These are phyloP conservation scores for Sinohyriopsis cumingii DNA, from an alignment of 2,888 invertebrate species.

Conservation along the genomic window DNA sequence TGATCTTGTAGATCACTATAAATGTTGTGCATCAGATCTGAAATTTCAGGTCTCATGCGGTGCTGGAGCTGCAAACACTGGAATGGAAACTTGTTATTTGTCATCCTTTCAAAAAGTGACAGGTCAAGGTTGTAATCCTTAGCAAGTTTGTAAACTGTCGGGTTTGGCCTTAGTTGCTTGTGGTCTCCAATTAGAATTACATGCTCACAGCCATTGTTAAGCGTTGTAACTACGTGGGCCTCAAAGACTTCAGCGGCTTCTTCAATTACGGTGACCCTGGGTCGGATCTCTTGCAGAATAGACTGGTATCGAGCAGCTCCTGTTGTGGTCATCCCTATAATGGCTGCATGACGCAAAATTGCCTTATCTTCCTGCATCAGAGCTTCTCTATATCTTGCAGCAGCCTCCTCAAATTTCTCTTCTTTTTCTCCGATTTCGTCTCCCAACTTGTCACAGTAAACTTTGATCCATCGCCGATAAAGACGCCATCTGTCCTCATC, in stretches of 20 bases:
- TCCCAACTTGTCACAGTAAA: slow-evolving; percentile 32
- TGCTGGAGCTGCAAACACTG: slow-evolving; percentile 78
- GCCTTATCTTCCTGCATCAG: slow-evolving; percentile 56
- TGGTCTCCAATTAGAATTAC: slow-evolving; percentile 89
- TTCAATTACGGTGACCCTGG: slow-evolving; percentile 78
- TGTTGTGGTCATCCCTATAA: slow-evolving; percentile 70
- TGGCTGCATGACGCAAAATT: slow-evolving; percentile 53
- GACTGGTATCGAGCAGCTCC: slow-evolving; percentile 65
- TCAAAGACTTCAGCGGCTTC: slow-evolving; percentile 93
- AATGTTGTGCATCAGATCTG: slow-evolving; percentile 56
- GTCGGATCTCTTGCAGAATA: slow-evolving; percentile 63
- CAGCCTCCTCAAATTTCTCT: slow-evolving; percentile 43
- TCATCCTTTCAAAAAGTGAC: slow-evolving; percentile 87
- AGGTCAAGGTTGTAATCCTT: slow-evolving; percentile 81
- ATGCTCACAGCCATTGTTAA: slow-evolving; percentile 84
- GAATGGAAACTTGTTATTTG: slow-evolving; percentile 79
- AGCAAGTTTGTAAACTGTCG: slow-evolving; percentile 81
- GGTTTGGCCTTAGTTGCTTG: slow-evolving; percentile 83
- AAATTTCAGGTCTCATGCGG: slow-evolving; percentile 69
- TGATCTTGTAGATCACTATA: slow-evolving; percentile 48
- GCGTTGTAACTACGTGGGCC: slow-evolving; percentile 84
- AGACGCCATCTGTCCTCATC: slow-evolving; percentile 71
- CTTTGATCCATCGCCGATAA: slow-evolving; percentile 68
- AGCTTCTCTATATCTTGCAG: slow-evolving; percentile 44
- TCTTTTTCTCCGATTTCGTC: slow-evolving; percentile 41